Evolutionary conservation across 2,888 invertebrate genomes (phyloP), one percentile per base, ranked within the genome.

Genomic region (Reticulitermes lucifugus): DNA sequence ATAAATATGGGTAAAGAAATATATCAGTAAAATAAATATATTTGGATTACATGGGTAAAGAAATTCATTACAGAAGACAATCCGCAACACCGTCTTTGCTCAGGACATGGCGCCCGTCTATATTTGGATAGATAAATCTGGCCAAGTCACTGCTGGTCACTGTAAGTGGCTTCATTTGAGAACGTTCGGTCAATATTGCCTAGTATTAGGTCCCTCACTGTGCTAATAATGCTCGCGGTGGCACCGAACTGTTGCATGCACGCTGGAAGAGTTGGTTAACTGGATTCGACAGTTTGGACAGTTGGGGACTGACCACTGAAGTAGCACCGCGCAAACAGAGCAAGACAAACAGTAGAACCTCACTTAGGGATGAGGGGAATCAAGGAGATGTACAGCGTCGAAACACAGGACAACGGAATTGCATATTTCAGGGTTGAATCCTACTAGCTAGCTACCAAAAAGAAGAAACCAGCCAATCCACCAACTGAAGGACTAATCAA

Each of bases 221-320:
- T 77, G 77, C 77, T 77, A 77, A 77, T 77, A 65, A 65, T 55
- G 55, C 14, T 55, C 55, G 18, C 18, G 55, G 70, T 70, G 70
- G 70, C 70, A 70, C 73, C 12, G 35, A 35, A 73, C 73, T 70
- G 70, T 70, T 70, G 70, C 70, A 25, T 70, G n/a, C 25, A 70
- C n/a, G 25, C 25, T 70, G 70, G 25, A 51, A 77, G 46, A 43
- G 21, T 41, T 46, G 81, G 65, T 65, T 81, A 81, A 60, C 81
- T 81, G 81, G 70, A 60, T 81, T 81, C 81, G 81, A 70, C 81
- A 81, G 80, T 80, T 80, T 55, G 41, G 80, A 80, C 60, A 80
- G 80, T 35, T 60, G 29, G 81, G n/a, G 77, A 77, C 51, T 77
- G 77, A 46, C 46, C 77, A 77, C 46, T 46, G 41, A 77, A 77